Evolutionary conservation across 2,888 invertebrate genomes (phyloP).

Genomic region (Melanophora roralis): DNA sequence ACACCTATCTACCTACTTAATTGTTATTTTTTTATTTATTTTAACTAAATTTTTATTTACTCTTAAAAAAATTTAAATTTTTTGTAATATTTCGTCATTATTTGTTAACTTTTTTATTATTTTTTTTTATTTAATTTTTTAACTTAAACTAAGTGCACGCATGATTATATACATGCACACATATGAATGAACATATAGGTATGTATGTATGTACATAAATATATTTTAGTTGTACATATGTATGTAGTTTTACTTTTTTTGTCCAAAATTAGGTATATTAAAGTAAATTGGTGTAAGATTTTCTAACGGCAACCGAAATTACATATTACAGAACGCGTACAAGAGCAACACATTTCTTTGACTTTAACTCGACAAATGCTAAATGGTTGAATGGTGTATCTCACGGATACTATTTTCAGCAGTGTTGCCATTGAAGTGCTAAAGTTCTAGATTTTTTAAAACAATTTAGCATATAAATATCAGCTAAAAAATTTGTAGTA

Average conservation of each 20-base stretch:
- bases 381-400: slow-evolving; percentile 29
- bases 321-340: slow-evolving; percentile 29
- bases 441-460: too few species aligned
- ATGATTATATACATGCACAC: too few species aligned
- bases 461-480: too few species aligned
- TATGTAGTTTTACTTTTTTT: neutral
- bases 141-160: neutral
- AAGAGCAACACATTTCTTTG: slow-evolving; percentile 56
- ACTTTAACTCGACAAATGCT: slow-evolving; percentile 64
- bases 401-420: slow-evolving; percentile 32
- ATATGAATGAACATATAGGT: too few species aligned
- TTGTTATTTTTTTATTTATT: neutral
- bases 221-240: neutral
- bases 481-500: too few species aligned
- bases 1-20: too few species aligned
- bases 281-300: slow-evolving; percentile 38
- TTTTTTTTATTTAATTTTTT: neutral
- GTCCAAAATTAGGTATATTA: slow-evolving; percentile 25
- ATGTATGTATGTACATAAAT: too few species aligned
- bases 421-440: neutral
- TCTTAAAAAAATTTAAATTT: too few species aligned
- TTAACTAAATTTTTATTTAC: slow-evolving; percentile 1
- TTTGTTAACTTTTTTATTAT: slow-evolving; percentile 22
- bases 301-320: slow-evolving; percentile 46
- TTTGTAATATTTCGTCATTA: slow-evolving; percentile 29